phyloP scores from a whole-genome alignment of 2,113 vertebrate species.

The Perca flavescens region DNA sequence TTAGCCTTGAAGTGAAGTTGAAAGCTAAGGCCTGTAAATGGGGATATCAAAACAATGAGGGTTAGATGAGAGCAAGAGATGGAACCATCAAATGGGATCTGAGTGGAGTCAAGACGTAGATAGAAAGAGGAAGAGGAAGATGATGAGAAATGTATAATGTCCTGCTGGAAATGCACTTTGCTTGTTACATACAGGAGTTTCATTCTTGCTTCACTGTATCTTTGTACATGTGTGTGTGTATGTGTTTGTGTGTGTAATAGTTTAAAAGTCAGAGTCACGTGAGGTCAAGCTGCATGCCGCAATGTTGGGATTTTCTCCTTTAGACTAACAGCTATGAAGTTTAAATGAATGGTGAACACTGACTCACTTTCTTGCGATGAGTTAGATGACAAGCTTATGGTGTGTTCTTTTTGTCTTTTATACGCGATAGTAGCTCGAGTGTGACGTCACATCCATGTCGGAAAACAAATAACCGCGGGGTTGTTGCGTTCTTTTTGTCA shows the following conservation, averaged over 20 bases:
- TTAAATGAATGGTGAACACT: background rate
- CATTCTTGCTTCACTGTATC: conserved; percentile 6
- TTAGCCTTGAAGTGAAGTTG: conserved; percentile 60
- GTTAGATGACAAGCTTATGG: background rate
- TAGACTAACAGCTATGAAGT: background rate
- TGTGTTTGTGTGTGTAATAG: too few relatives aligned
- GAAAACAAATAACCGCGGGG: too few relatives aligned
- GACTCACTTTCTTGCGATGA: background rate
- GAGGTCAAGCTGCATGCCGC: background rate
- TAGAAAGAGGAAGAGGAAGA: background rate
- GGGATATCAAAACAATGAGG: conserved; percentile 22
- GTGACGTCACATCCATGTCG: too few relatives aligned
- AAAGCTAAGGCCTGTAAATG: conserved; percentile 28
- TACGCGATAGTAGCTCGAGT: too few relatives aligned
- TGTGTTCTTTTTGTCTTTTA: too few relatives aligned
- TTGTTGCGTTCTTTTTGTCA: too few relatives aligned
- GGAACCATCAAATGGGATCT: conserved; percentile 18
- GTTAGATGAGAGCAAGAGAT: conserved; percentile 31
- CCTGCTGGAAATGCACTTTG: conserved; percentile 28
- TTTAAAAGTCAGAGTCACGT: background rate
- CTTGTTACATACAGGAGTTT: conserved; percentile 13
- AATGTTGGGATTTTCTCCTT: conserved; percentile 5
- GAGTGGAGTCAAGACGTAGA: conserved; percentile 22
- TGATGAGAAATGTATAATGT: conserved; percentile 35
- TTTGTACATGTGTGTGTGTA: background rate